Base-by-base conservation (phyloP, 2,888 invertebrate genomes). In the Gisinianus flammeolus region DNA sequence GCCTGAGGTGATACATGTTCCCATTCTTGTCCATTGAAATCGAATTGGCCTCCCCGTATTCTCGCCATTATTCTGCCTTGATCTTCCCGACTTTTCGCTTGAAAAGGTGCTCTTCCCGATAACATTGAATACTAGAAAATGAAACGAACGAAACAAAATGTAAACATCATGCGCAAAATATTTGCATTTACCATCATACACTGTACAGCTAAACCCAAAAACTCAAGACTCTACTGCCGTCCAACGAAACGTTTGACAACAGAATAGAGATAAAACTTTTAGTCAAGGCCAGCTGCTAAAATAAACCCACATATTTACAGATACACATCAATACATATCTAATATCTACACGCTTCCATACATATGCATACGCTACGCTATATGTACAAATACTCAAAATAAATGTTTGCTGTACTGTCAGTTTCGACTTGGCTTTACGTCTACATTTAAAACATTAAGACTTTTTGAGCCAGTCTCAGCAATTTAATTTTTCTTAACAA, bases 51-150 rank as follows among this genome's bases (percentile, higher is more conserved):
- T 3, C 90, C 89, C 83, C 92, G 91, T 77, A 96, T 95, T 79
- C 94, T 88, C 79, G 92, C 91, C 90, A 95, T 94, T 79, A 94
- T 92, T 0, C 90, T 90, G 0, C 90, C 89, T n/a, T 91, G 92
- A 85, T 93, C 92, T 81, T 92, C 92, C 62, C 91, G 89, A 0
- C 91, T 91, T 5, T 90, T 87, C 0, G 91, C 90, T 83, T 93
- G 92, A 89, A 96, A 97, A 0, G 97, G 97, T 0, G 95, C 93
- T 85, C 92, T 91, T 0, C 97, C 97, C 80, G 94, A 93, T 68
- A 97, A 87, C 92, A 94, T 92, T 77, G 93, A 93, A 87, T 93
- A 91, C 91, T 87, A 74, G 74, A 77, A 58, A 77, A 69, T 54
- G 44, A 44, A 1, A 44, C 2, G 19, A 44, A 44, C 12, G 2